Evolutionary conservation across 2,888 invertebrate species (phyloP).

Genomic region (Nebria salina): DNA sequence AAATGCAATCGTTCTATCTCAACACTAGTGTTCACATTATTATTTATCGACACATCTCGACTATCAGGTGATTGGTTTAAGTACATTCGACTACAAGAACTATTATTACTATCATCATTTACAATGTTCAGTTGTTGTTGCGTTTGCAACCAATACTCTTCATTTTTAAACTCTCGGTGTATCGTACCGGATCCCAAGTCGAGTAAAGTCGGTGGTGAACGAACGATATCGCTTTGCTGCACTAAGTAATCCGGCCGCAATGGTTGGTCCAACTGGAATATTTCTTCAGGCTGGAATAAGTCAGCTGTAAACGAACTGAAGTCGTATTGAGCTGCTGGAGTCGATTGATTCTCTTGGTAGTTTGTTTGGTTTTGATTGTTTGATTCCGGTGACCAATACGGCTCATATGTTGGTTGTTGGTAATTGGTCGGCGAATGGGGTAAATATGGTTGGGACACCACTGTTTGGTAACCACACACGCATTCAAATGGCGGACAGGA

Average conservation of each 20-base stretch:
- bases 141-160: conserved; percentile 71
- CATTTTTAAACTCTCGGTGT: conserved; percentile 68
- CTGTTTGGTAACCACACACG: conserved; percentile 67
- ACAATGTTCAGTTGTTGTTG: conserved; percentile 62
- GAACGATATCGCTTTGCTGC: conserved; percentile 64
- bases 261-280: conserved; percentile 80
- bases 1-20: conserved; percentile 51
- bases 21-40: conserved; percentile 53
- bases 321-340: conserved; percentile 65
- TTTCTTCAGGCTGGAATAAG: conserved; percentile 80
- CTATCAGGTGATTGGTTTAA: conserved; percentile 66
- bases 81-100: conserved; percentile 59
- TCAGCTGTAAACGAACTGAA: conserved; percentile 70
- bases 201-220: conserved; percentile 76
- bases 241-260: conserved; percentile 70
- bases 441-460: conserved; percentile 56
- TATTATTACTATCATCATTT: conserved; percentile 66
- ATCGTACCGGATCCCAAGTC: conserved; percentile 79
- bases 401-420: conserved; percentile 56
- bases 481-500: conserved; percentile 82
- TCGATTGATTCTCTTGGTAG: conserved; percentile 55
- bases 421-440: conserved; percentile 54
- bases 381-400: conserved; percentile 62
- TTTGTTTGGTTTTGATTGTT: conserved; percentile 58
- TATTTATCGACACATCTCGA: conserved; percentile 60